phyloP scores from a whole-genome alignment of 2,113 vertebrate genomes.

The Spea bombifrons region DNA sequence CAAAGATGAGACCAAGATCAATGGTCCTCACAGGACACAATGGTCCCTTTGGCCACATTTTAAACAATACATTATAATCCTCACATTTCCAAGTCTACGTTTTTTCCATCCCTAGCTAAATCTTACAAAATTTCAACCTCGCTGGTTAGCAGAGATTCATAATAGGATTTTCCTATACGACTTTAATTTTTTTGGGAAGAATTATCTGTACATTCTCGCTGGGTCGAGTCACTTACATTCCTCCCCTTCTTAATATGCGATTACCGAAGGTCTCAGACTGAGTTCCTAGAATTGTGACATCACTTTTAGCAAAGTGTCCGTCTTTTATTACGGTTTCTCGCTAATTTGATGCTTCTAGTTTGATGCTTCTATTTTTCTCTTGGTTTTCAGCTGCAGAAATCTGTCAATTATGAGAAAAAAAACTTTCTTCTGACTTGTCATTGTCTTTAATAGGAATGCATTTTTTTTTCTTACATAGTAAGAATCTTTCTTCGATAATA shows the following conservation, averaged over 20 bases:
- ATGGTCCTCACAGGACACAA: too few species aligned
- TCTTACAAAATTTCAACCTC: too few species aligned
- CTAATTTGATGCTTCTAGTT: slow-evolving; percentile 38
- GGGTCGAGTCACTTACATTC: slow-evolving; percentile 21
- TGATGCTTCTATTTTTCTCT: slow-evolving; percentile 39
- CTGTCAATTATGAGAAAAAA: slow-evolving; percentile 31
- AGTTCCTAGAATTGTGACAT: slow-evolving; percentile 42
- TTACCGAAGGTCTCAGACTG: slow-evolving; percentile 41
- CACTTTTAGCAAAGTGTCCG: slow-evolving; percentile 42
- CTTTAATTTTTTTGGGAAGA: neutral
- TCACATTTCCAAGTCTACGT: too few species aligned
- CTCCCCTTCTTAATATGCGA: slow-evolving; percentile 30
- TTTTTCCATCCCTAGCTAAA: too few species aligned
- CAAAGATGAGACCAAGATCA: too few species aligned
- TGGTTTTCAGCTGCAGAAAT: slow-evolving; percentile 25
- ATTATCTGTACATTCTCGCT: slow-evolving; percentile 31
- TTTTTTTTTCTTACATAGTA: slow-evolving; percentile 16
- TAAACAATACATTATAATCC: too few species aligned
- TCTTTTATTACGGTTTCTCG: slow-evolving; percentile 41
- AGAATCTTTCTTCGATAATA: slow-evolving; percentile 31
- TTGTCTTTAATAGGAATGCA: slow-evolving; percentile 14
- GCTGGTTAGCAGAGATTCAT: slow-evolving; percentile 14
- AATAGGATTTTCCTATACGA: neutral
- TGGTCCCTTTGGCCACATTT: too few species aligned
- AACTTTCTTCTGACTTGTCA: slow-evolving; percentile 16